Conservation (phyloP, 2,888 invertebrate genomes). For the Sesia apiformis region DNA sequence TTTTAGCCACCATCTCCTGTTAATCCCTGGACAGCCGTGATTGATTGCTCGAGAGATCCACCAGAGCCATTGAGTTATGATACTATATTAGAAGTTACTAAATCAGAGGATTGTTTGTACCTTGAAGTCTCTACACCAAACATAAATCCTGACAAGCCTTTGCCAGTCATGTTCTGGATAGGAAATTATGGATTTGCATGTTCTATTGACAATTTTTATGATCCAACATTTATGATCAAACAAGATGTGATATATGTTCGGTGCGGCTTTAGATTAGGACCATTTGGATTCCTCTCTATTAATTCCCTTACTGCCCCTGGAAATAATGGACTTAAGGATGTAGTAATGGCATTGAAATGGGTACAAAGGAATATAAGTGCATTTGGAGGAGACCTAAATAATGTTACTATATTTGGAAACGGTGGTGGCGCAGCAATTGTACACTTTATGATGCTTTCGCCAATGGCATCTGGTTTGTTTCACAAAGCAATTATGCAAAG, state of each 20-base stretch:
- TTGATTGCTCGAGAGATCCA: slow-evolving; percentile 44
- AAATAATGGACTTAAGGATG: slow-evolving; percentile 61
- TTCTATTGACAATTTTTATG: slow-evolving; percentile 37
- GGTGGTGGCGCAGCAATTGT: slow-evolving; percentile 60
- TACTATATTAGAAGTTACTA: slow-evolving; percentile 15
- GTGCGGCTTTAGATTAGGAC: slow-evolving; percentile 58
- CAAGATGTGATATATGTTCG: slow-evolving; percentile 52
- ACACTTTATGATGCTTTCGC: slow-evolving; percentile 63
- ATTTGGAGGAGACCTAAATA: slow-evolving; percentile 62
- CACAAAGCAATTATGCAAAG: slow-evolving; percentile 65
- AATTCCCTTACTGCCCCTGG: slow-evolving; percentile 59
- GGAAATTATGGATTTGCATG: slow-evolving; percentile 45
- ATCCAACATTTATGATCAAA: slow-evolving; percentile 43
- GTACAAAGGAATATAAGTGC: slow-evolving; percentile 47
- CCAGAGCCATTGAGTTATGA: slow-evolving; percentile 20
- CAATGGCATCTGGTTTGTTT: slow-evolving; percentile 59
- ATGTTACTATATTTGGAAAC: slow-evolving; percentile 65
- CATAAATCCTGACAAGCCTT: slow-evolving; percentile 33
- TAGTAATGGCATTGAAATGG: slow-evolving; percentile 61
- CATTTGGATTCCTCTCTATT: slow-evolving; percentile 60
- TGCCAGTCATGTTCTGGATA: slow-evolving; percentile 71
- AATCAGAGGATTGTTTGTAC: slow-evolving; percentile 63
- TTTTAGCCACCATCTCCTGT: slow-evolving; percentile 47
- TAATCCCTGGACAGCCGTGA: slow-evolving; percentile 34
- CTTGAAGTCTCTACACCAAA: slow-evolving; percentile 48